Evolutionary conservation across 2,113 vertebrate species (phyloP), one percentile per base, ranked within the genome.

Genomic region (Lontra canadensis): DNA sequence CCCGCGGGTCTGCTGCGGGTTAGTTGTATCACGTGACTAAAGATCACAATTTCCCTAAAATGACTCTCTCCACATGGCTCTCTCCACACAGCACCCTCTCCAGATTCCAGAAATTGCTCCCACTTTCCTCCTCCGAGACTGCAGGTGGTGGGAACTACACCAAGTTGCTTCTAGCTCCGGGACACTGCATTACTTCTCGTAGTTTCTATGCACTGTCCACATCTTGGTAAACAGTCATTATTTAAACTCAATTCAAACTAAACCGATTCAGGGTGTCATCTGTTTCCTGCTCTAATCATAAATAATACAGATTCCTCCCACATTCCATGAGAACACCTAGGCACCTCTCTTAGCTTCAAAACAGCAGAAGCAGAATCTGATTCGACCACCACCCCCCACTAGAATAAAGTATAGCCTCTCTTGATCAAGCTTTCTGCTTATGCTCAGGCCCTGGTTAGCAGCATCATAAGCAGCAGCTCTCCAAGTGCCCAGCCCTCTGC

Each of bases 171-270:
- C 36, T 11, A 17, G 8, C 26, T 57, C 18, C 11, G 65, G 89
- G n/a, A 59, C 49, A 65, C 31, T 36, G 3, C 4, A 34, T 20
- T 11, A 42, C 29, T 36, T 88, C 59, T 86, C 57, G 14, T 31
- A 7, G 63, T 74, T 82, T 88, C 57, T 65, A 11, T 7, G 34
- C 23, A 88, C 23, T 42, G 17, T 9, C 18, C 47, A 80, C 55
- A 78, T 42, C n/a, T 74, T 69, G 26, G 17, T 26, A 49, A 85
- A 47, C 2, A 17, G 59, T 21, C 55, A 42, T 57, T 93, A 71
- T 36, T 44, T 34, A 44, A 61, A 90, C 55, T 52, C 6, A 94
- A 31, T 85, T 85, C 44, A 82, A 90, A 31, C 65, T 88, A 88
- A 96, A 93, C 52, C n/a, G 69, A 2, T 4, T 15, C 23, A 78